Conservation (phyloP, 2,113 vertebrate genomes). For the Mormyrus lacerda region DNA sequence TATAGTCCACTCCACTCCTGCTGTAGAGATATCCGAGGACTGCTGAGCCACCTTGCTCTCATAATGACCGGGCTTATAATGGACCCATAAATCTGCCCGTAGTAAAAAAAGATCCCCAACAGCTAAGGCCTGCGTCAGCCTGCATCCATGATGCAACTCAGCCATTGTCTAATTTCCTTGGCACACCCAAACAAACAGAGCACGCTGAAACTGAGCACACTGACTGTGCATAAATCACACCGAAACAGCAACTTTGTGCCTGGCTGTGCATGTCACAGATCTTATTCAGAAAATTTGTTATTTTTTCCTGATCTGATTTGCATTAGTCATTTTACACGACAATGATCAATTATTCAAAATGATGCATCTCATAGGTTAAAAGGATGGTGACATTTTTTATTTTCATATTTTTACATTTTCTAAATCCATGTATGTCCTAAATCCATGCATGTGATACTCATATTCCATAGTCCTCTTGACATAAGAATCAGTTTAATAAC, state of each 20-base stretch:
- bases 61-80: slow-evolving; percentile 65
- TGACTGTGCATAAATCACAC: background rate
- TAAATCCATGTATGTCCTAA: background rate
- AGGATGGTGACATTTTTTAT: background rate
- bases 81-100: slow-evolving; percentile 59
- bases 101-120: slow-evolving; percentile 40
- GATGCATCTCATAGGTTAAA: background rate
- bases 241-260: background rate
- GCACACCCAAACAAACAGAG: background rate
- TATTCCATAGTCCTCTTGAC: background rate
- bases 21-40: slow-evolving; percentile 52
- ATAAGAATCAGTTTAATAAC: background rate
- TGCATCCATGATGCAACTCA: background rate
- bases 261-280: background rate
- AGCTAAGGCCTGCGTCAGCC: slow-evolving; percentile 21
- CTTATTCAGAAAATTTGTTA: background rate
- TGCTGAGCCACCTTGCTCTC: slow-evolving; percentile 53
- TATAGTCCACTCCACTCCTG: slow-evolving; percentile 26
- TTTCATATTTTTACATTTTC: background rate
- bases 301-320: background rate
- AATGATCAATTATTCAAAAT: background rate
- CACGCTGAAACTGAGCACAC: background rate
- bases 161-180: slow-evolving; percentile 6
- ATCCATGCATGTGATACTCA: background rate
- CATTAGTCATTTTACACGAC: no score